Evolutionary conservation across 1,140 invertebrate genomes (phyloP).

Genomic region (Ptiloglossa arizonensis): DNA sequence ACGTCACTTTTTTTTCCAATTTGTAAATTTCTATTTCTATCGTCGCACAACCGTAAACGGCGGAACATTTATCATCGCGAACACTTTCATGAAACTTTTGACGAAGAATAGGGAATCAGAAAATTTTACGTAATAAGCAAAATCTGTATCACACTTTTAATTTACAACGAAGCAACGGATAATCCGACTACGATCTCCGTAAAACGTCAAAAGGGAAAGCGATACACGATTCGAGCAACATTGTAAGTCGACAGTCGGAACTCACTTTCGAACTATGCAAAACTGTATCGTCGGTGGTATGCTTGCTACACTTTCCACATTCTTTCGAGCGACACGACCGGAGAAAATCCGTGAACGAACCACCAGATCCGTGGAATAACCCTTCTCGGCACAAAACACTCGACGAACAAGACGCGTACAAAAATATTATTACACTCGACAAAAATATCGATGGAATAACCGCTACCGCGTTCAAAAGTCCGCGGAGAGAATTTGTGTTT

Average conservation of each 20-base stretch:
- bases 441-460: neutral
- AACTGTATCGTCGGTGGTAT: constrained; percentile 10
- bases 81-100: neutral
- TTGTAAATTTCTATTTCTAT: neutral
- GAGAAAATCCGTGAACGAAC: neutral
- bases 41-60: no score
- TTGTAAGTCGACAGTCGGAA: neutral
- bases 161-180: neutral
- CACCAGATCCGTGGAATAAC: no score
- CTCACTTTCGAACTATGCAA: constrained; percentile 44
- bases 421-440: neutral
- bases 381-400: neutral
- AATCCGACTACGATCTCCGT: neutral
- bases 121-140: neutral
- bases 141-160: no score
- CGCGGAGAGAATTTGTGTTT: neutral
- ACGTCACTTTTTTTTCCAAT: neutral
- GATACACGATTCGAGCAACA: neutral
- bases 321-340: neutral
- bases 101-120: no score
- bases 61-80: neutral
- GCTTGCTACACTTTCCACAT: constrained; percentile 26
- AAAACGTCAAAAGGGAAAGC: constrained; percentile 3
- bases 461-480: neutral
- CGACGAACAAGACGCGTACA: neutral